Conservation (phyloP, 2,113 vertebrate genomes). For the Tupaia tana region DNA sequence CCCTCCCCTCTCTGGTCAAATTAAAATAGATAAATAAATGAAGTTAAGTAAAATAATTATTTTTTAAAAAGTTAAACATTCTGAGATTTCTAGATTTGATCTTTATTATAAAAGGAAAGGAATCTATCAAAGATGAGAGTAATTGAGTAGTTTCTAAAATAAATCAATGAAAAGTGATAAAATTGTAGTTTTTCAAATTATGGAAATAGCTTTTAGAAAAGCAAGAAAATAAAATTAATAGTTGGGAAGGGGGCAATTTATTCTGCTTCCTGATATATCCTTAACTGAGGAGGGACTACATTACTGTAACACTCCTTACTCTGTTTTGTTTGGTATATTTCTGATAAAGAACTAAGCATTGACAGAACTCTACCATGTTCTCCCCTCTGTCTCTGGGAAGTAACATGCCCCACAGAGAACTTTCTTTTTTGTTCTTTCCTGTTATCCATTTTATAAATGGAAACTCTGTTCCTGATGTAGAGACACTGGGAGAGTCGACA, state of each 20-base stretch:
- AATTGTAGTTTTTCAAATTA: neutral
- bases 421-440: neutral
- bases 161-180: neutral
- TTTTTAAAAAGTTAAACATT: too few relatives aligned
- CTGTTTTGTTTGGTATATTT: neutral
- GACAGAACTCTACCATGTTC: neutral
- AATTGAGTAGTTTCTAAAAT: neutral
- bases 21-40: too few relatives aligned
- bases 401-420: neutral
- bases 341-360: neutral
- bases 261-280: neutral
- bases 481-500: too few relatives aligned
- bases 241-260: neutral
- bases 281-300: neutral
- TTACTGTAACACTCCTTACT: neutral
- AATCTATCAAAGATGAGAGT: neutral
- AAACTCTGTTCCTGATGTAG: too few relatives aligned
- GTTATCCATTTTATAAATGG: neutral
- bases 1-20: too few relatives aligned
- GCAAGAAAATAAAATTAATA: neutral
- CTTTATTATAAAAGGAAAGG: neutral
- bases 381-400: neutral
- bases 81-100: too few relatives aligned
- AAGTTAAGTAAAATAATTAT: too few relatives aligned
- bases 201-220: neutral